Percentiles rank a stretch among this genome's conserved stretches.
phyloP scores from a whole-genome alignment of 2,797 vertebrate species.

The Clarias laeviceps region DNA sequence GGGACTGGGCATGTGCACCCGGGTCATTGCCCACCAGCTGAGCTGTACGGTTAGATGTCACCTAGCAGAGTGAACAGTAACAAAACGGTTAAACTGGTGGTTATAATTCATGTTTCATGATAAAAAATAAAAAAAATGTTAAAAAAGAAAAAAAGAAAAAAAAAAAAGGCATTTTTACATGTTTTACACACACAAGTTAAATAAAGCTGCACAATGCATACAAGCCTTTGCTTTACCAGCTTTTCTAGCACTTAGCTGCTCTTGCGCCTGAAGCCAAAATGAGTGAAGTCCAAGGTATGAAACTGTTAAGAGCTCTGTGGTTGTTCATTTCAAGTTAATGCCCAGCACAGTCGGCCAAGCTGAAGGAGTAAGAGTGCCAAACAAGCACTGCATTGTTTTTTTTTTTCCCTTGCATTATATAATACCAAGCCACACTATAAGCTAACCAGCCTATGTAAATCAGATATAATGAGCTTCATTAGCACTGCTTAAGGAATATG shows the following conservation, averaged over 20 bases:
- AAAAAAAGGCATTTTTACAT: neutral
- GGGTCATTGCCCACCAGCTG: constrained; percentile 80
- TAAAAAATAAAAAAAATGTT: neutral
- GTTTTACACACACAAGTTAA: neutral
- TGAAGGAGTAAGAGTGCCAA: neutral
- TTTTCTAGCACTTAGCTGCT: neutral
- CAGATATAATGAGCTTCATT: neutral
- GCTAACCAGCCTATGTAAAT: neutral
- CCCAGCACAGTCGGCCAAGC: neutral
- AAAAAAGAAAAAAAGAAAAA: too few species aligned
- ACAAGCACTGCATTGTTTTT: neutral
- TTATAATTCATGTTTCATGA: neutral
- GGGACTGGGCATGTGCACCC: constrained; percentile 79
- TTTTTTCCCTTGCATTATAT: neutral
- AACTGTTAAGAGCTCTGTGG: constrained; percentile 11
- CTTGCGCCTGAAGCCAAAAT: neutral
- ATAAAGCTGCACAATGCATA: neutral
- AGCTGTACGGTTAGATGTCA: constrained; percentile 83
- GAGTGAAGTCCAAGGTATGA: constrained; percentile 2
- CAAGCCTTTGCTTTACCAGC: neutral
- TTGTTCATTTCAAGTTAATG: constrained; percentile 13
- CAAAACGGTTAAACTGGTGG: constrained; percentile 14
- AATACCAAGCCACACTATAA: neutral
- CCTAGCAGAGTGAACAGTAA: constrained; percentile 67
- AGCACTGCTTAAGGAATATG: neutral